Evolutionary conservation across 1,140 invertebrate species (phyloP).

Genomic region (Contarinia nasturtii): DNA sequence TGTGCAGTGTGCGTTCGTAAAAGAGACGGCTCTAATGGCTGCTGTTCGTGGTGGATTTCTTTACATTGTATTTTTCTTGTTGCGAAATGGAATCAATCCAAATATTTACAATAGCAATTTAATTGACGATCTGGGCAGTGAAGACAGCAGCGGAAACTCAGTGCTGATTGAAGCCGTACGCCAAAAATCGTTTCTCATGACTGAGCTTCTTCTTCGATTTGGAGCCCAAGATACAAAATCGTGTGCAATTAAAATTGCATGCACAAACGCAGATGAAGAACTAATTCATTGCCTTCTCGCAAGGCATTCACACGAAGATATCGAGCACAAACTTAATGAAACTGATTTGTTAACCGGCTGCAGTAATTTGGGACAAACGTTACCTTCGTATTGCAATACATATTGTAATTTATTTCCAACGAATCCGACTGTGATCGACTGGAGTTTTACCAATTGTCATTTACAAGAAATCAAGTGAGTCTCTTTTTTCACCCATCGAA

Average conservation of each 20-base stretch:
- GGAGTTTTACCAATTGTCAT: constrained; percentile 68
- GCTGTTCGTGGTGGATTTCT: constrained; percentile 59
- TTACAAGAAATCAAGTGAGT: constrained; percentile 36
- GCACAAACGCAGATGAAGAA: constrained; percentile 15
- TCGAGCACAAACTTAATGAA: constrained; percentile 75
- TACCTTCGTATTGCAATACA: constrained; percentile 39
- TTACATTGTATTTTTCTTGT: constrained; percentile 49
- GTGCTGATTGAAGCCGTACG: constrained; percentile 55
- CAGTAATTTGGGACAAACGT: constrained; percentile 35
- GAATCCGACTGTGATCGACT: constrained; percentile 80
- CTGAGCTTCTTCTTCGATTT: constrained; percentile 41
- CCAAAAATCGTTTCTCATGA: constrained; percentile 38
- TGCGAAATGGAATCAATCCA: constrained; percentile 53
- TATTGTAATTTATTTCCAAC: constrained; percentile 69
- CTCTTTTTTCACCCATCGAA: neutral
- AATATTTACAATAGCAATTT: constrained; percentile 35
- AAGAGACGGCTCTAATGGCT: constrained; percentile 57
- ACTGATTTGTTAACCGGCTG: constrained; percentile 42
- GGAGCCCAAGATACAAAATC: constrained; percentile 80
- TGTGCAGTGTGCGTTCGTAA: constrained; percentile 38
- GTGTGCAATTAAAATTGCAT: constrained; percentile 39
- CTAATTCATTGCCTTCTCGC: constrained; percentile 15
- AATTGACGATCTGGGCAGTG: constrained; percentile 22
- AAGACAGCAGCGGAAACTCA: constrained; percentile 18
- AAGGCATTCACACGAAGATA: constrained; percentile 53